Conservation (phyloP, 2,113 vertebrate genomes). For the Leiothrix lutea region DNA sequence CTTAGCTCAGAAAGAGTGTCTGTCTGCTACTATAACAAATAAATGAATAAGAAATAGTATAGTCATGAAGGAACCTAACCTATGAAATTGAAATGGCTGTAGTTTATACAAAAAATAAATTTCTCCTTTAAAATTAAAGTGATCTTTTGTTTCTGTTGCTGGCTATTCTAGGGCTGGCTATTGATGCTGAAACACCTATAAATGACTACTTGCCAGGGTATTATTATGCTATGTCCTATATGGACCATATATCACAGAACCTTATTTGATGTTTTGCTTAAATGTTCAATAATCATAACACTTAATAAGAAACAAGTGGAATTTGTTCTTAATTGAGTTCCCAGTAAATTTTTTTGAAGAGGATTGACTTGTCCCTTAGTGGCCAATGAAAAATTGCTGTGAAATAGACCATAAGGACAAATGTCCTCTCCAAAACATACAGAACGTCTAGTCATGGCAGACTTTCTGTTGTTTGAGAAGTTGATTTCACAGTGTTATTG, state of each 20-base stretch:
- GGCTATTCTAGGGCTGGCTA: background rate
- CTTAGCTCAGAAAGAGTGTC: background rate
- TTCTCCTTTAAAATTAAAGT: background rate
- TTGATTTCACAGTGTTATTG: background rate
- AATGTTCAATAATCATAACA: background rate
- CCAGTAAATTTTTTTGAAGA: background rate
- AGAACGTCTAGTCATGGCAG: background rate
- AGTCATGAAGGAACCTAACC: background rate
- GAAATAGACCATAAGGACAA: background rate
- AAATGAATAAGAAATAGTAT: background rate
- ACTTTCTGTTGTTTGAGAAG: background rate
- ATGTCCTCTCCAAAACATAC: background rate
- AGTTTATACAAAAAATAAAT: background rate
- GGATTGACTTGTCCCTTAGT: background rate
- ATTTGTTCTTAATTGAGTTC: background rate
- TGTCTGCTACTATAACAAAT: background rate
- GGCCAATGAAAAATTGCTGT: background rate
- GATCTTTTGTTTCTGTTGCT: background rate
- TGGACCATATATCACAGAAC: background rate
- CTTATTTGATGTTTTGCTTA: background rate
- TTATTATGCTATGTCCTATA: background rate
- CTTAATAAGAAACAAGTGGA: background rate
- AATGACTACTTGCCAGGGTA: background rate
- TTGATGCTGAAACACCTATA: background rate
- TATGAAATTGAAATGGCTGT: background rate